phyloP scores from a whole-genome alignment of 2,113 vertebrate species.

The Tiliqua scincoides region DNA sequence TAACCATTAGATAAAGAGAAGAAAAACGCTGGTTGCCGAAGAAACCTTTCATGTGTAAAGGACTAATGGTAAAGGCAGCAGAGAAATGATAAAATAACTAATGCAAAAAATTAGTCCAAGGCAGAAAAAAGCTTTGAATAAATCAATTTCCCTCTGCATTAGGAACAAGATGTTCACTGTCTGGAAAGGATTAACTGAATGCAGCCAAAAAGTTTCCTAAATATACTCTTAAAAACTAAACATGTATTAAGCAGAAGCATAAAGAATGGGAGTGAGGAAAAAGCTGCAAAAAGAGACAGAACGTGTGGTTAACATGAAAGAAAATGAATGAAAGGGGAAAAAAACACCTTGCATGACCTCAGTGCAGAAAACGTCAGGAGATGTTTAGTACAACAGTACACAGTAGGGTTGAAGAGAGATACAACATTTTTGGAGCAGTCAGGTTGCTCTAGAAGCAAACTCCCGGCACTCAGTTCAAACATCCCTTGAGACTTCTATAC shows the following conservation, averaged over 20 bases:
- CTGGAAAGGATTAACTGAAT: slow-evolving; percentile 58
- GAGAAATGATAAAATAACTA: slow-evolving; percentile 34
- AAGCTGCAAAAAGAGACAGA: not conserved
- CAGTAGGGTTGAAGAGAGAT: not conserved
- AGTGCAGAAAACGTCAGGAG: slow-evolving; percentile 47
- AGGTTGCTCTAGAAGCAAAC: not conserved
- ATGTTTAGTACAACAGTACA: slow-evolving; percentile 44
- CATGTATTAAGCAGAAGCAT: slow-evolving; percentile 30
- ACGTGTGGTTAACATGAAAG: slow-evolving; percentile 34
- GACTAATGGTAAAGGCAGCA: slow-evolving; percentile 7
- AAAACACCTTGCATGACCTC: slow-evolving; percentile 38
- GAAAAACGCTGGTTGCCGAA: not conserved
- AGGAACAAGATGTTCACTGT: not conserved
- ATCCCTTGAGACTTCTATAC: not conserved
- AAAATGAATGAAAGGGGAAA: slow-evolving; percentile 26
- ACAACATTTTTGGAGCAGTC: not conserved
- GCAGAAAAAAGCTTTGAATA: slow-evolving; percentile 23
- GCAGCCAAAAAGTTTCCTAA: slow-evolving; percentile 36
- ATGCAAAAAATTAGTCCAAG: slow-evolving; percentile 23
- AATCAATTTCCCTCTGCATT: slow-evolving; percentile 40
- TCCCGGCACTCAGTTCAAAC: not conserved
- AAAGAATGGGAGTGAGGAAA: not conserved
- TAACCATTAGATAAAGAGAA: slow-evolving; percentile 41
- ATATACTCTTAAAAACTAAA: slow-evolving; percentile 27
- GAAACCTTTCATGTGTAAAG: slow-evolving; percentile 39